phyloP scores from a whole-genome alignment of 2,113 vertebrate species.

The Helogale parvula region DNA sequence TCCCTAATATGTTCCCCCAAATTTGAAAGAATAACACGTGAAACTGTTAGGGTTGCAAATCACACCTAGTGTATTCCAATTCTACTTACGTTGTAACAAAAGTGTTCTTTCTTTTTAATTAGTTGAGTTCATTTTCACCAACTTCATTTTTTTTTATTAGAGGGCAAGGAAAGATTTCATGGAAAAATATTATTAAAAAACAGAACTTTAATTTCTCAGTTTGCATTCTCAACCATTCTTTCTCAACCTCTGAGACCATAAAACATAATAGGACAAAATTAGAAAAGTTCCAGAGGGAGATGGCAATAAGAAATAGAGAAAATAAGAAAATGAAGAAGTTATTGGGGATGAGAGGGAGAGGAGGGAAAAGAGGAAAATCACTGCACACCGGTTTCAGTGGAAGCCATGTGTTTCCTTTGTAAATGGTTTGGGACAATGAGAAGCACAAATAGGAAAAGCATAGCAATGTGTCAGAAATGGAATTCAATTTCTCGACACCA shows the following conservation, averaged over 20 bases:
- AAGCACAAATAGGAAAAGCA: constrained; percentile 64
- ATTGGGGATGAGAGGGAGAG: too few species aligned
- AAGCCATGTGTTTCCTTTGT: background rate
- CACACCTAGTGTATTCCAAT: background rate
- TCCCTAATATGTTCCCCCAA: background rate
- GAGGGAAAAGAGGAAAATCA: background rate
- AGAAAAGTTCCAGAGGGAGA: background rate
- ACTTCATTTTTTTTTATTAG: background rate
- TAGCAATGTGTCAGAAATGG: constrained; percentile 66
- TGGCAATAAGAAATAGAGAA: background rate
- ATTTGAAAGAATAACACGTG: background rate
- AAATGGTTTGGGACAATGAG: constrained; percentile 28
- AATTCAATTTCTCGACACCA: constrained; percentile 68
- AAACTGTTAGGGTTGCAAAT: background rate
- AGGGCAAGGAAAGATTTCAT: background rate
- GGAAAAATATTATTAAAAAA: background rate
- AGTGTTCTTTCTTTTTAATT: background rate
- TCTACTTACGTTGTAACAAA: background rate
- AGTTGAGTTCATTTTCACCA: background rate
- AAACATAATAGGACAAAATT: background rate
- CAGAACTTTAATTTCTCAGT: background rate
- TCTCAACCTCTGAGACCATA: background rate
- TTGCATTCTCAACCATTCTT: background rate
- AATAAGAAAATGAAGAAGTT: background rate
- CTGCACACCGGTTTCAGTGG: rapidly evolving